Evolutionary conservation across 2,888 invertebrate species (phyloP).

Genomic region (Rapana venosa): DNA sequence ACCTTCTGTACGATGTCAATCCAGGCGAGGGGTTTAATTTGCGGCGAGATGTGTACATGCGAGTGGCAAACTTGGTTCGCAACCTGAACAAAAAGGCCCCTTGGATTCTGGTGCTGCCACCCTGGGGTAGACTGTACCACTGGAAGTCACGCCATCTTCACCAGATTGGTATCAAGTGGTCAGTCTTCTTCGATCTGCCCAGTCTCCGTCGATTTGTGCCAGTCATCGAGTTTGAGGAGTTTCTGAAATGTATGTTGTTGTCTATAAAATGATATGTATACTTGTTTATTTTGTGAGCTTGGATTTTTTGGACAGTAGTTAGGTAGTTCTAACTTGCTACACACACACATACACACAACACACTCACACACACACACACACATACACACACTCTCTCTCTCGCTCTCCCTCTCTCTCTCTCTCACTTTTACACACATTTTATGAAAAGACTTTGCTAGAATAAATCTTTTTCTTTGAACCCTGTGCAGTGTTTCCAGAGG

Average conservation of each 20-base stretch:
- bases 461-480: background rate
- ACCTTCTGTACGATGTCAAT: slow-evolving; percentile 95
- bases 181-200: slow-evolving; percentile 89
- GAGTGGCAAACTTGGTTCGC: slow-evolving; percentile 90
- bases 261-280: background rate
- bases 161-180: slow-evolving; percentile 87
- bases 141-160: slow-evolving; percentile 83
- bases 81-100: slow-evolving; percentile 81
- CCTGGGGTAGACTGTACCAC: slow-evolving; percentile 94
- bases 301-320: slow-evolving; percentile 7
- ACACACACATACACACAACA: slow-evolving; percentile 7
- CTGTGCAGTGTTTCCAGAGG: slow-evolving; percentile 79
- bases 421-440: background rate
- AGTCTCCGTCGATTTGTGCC: slow-evolving; percentile 89
- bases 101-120: slow-evolving; percentile 88
- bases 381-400: too few species aligned
- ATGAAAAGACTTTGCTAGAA: background rate
- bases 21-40: slow-evolving; percentile 98
- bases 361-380: background rate
- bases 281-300: too few species aligned
- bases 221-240: slow-evolving; percentile 91
- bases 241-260: slow-evolving; percentile 83
- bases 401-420: too few species aligned
- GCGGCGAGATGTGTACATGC: slow-evolving; percentile 95
- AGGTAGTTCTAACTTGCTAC: background rate